Base-by-base conservation (phyloP, 1,140 invertebrate genomes). In the Rhynchophorus ferrugineus region DNA sequence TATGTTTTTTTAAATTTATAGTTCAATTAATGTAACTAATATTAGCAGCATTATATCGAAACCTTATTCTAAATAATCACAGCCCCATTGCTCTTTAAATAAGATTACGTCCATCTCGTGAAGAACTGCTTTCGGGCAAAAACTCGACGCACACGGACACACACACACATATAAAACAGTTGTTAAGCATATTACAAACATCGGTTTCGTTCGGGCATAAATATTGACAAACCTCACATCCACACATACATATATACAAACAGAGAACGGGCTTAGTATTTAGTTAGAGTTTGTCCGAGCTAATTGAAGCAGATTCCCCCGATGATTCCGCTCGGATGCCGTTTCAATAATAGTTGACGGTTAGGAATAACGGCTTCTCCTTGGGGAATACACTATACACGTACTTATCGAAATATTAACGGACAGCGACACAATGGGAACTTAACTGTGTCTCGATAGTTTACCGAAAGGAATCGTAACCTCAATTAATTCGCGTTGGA, bases 261-360 rank as follows among this genome's bases (percentile, higher is more conserved):
- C 5, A 29, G 24, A 11, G 5, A 11, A 29, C 24, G 5, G 24
- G 37, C 13, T 38, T 19, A 38, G 37, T 38, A 38, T 56, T 50
- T 36, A n/a, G n/a, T n/a, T n/a, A 49, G 24, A 29, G 41, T 51
- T 51, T 58, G 56, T 58, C 37, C 50, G 43, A 35, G 37, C 49
- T 58, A 58, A 58, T 58, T 58, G 56, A 48, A 50, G 56, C 47
- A 43, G 47, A 58, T 56, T 54, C 52, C 56, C 56, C 56, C 54
- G 56, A 58, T 56, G 53, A 19, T 14, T 22, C n/a, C 14, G 13
- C 19, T 34, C 24, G 42, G n/a, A 45, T 29, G 42, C 56, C 46
- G 48, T 58, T 58, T 58, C 53, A 56, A 56, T 58, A 51, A 56
- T 58, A 43, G 53, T 17, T 37, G 37, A 19, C 37, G 37, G n/a